Evolutionary conservation across 2,113 vertebrate genomes (phyloP).

Genomic region (Coryphaenoides rupestris): DNA sequence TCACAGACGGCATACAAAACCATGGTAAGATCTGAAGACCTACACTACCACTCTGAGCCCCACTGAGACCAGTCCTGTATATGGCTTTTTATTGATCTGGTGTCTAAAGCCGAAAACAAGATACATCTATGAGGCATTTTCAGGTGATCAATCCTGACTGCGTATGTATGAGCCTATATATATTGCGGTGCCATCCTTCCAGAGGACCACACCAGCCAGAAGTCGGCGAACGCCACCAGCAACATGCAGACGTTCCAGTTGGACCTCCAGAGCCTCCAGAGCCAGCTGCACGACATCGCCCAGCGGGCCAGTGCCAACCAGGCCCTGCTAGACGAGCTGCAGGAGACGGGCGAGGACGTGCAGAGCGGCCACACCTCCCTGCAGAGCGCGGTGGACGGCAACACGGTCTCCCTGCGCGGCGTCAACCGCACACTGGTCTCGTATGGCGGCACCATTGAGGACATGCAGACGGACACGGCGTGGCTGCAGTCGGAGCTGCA

Average conservation of each 20-base stretch:
- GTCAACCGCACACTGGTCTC: constrained; percentile 87
- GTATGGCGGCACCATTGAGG: constrained; percentile 81
- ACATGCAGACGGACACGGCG: constrained; percentile 85
- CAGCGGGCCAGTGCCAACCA: constrained; percentile 83
- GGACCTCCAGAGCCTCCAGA: constrained; percentile 82
- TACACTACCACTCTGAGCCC: constrained; percentile 90
- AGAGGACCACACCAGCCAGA: constrained; percentile 87
- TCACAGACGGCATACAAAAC: constrained; percentile 88
- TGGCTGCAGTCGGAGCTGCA: constrained; percentile 86
- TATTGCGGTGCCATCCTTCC: constrained; percentile 9
- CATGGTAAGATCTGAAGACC: constrained; percentile 90
- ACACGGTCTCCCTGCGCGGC: constrained; percentile 82
- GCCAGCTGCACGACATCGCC: constrained; percentile 82
- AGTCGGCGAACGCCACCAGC: constrained; percentile 84
- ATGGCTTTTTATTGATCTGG: neutral
- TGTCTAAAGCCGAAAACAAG: neutral
- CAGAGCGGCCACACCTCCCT: constrained; percentile 84
- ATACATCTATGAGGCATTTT: neutral
- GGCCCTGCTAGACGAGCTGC: constrained; percentile 83
- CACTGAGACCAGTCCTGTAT: neutral
- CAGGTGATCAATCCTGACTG: neutral
- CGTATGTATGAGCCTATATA: neutral
- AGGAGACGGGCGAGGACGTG: constrained; percentile 77
- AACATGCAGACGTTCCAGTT: constrained; percentile 87
- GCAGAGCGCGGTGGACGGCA: constrained; percentile 84